Conservation (phyloP, 2,113 vertebrate genomes). For the Todiramphus saurophagus region DNA sequence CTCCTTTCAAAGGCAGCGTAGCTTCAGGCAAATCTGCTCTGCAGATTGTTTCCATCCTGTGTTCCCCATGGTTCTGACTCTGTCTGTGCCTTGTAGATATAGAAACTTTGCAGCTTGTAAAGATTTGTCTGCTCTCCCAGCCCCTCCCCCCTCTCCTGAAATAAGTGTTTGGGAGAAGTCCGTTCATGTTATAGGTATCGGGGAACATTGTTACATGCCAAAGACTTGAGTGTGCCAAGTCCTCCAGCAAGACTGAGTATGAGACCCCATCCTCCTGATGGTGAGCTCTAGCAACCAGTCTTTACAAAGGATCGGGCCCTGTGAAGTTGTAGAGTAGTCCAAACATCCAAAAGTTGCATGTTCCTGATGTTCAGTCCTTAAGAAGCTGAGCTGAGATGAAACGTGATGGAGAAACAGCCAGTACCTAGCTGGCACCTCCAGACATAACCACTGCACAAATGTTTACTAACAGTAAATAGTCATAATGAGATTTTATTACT, state of each 20-base stretch:
- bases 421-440: not conserved
- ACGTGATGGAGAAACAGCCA: not conserved
- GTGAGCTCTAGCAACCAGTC: not conserved
- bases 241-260: not conserved
- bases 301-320: not conserved
- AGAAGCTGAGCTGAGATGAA: not conserved
- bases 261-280: not conserved
- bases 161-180: not conserved
- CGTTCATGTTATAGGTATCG: accelerated
- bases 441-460: not conserved
- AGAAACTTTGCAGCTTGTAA: slow-evolving; percentile 54
- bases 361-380: not conserved
- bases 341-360: not conserved
- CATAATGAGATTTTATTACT: slow-evolving; percentile 48
- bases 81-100: slow-evolving; percentile 54
- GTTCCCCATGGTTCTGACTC: slow-evolving; percentile 44
- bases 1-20: slow-evolving; percentile 15
- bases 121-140: slow-evolving; percentile 5
- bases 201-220: accelerated
- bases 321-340: not conserved
- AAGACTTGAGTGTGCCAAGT: not conserved
- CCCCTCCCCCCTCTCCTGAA: not conserved
- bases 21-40: slow-evolving; percentile 40
- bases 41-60: slow-evolving; percentile 42
- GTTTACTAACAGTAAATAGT: slow-evolving; percentile 39